These are phyloP conservation scores for Cyanoderma ruficeps DNA, from an alignment of 2,113 vertebrate genomes.

Conservation along the genomic window DNA sequence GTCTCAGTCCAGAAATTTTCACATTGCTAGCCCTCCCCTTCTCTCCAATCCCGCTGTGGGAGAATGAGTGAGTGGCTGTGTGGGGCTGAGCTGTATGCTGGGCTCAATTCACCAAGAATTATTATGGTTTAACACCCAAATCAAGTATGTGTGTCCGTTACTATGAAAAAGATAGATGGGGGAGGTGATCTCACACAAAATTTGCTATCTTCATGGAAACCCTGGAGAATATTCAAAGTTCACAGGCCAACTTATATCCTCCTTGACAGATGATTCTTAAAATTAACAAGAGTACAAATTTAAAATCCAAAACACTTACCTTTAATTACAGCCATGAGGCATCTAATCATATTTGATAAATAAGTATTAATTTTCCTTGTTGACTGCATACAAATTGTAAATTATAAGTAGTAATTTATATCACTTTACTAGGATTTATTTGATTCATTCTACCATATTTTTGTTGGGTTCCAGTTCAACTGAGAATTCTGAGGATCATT, in stretches of 20 bases:
- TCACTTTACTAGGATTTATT: neutral
- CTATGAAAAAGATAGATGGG: neutral
- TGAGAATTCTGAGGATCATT: neutral
- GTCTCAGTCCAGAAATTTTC: neutral
- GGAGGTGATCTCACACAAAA: neutral
- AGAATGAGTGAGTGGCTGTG: neutral
- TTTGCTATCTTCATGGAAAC: neutral
- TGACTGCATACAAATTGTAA: slow-evolving; percentile 37
- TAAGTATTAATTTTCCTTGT: slow-evolving; percentile 19
- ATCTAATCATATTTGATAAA: slow-evolving; percentile 52
- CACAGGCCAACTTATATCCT: neutral
- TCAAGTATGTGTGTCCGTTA: neutral
- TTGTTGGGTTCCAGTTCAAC: neutral
- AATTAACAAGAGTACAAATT: slow-evolving; percentile 12
- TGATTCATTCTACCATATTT: neutral
- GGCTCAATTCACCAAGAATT: neutral
- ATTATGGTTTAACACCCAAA: neutral
- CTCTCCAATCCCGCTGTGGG: neutral
- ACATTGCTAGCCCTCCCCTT: neutral
- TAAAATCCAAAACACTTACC: slow-evolving; percentile 39
- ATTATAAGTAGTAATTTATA: slow-evolving; percentile 9
- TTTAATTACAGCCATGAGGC: slow-evolving; percentile 34
- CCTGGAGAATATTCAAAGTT: neutral
- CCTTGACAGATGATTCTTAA: neutral
- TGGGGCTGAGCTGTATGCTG: neutral